Conservation (phyloP, 2,113 vertebrate genomes). For the Zapus hudsonius region DNA sequence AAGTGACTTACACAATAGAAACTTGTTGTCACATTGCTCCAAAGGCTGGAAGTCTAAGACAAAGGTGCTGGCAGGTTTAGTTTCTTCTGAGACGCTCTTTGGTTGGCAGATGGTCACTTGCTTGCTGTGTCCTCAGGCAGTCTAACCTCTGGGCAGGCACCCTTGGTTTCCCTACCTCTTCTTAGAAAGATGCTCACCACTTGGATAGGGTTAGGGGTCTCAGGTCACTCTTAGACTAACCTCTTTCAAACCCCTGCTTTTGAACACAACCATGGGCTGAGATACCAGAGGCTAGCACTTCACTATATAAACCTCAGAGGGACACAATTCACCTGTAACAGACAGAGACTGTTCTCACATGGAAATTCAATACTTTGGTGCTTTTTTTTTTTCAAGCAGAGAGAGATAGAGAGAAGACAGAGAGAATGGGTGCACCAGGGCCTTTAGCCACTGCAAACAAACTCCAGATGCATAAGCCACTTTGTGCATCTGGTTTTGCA, state of each 20-base stretch:
- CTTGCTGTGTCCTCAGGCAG: neutral
- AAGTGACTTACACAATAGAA: neutral
- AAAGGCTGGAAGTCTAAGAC: neutral
- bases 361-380: neutral
- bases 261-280: neutral
- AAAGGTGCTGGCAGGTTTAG: too few relatives aligned
- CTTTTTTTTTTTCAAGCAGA: too few relatives aligned
- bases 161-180: neutral
- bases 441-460: too few relatives aligned
- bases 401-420: too few relatives aligned
- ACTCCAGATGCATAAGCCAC: too few relatives aligned
- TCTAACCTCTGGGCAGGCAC: too few relatives aligned
- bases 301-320: neutral
- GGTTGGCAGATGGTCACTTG: rapidly evolving
- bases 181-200: neutral
- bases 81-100: neutral
- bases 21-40: neutral
- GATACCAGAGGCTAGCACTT: neutral
- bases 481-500: too few relatives aligned
- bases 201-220: neutral
- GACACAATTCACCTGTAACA: neutral
- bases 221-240: neutral
- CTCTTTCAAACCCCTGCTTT: neutral
- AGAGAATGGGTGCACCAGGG: too few relatives aligned
- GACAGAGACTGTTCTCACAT: neutral